Evolutionary conservation across 2,113 vertebrate genomes (phyloP).

Genomic region (Nerophis lumbriciformis): DNA sequence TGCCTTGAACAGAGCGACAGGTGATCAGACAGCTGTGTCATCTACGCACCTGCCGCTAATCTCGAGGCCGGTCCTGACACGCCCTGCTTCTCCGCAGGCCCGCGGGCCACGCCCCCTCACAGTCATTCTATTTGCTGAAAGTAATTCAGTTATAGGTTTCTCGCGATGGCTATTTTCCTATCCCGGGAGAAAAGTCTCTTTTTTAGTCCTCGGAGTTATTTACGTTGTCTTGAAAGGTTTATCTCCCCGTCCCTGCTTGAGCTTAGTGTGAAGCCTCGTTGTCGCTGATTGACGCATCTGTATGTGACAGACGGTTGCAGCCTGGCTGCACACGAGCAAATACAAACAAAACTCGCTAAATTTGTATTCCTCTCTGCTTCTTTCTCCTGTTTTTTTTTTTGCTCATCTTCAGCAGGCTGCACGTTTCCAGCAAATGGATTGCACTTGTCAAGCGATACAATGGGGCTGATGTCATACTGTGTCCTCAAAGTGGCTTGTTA

Average conservation of each 20-base stretch:
- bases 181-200: neutral
- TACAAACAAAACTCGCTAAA: conserved; percentile 20
- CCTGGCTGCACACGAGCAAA: conserved; percentile 4
- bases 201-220: conserved; percentile 22
- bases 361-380: conserved; percentile 4
- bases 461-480: conserved; percentile 13
- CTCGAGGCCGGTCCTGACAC: too few species aligned
- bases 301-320: conserved; percentile 29
- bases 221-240: conserved; percentile 6
- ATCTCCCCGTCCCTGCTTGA: conserved; percentile 25
- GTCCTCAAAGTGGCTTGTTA: conserved; percentile 27
- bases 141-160: neutral
- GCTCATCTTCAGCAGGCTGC: neutral
- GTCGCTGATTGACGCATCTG: conserved; percentile 19
- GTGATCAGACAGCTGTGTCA: too few species aligned
- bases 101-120: too few species aligned
- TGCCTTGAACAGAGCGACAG: too few species aligned
- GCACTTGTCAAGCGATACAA: conserved; percentile 15
- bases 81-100: too few species aligned
- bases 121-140: too few species aligned
- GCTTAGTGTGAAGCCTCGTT: conserved; percentile 21
- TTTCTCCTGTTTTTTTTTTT: neutral
- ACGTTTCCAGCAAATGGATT: conserved; percentile 3
- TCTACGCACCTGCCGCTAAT: too few species aligned
- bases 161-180: neutral